These are phyloP conservation scores for Latrodectus hesperus DNA, from an alignment of 2,888 invertebrate genomes.

Conservation along the genomic window DNA sequence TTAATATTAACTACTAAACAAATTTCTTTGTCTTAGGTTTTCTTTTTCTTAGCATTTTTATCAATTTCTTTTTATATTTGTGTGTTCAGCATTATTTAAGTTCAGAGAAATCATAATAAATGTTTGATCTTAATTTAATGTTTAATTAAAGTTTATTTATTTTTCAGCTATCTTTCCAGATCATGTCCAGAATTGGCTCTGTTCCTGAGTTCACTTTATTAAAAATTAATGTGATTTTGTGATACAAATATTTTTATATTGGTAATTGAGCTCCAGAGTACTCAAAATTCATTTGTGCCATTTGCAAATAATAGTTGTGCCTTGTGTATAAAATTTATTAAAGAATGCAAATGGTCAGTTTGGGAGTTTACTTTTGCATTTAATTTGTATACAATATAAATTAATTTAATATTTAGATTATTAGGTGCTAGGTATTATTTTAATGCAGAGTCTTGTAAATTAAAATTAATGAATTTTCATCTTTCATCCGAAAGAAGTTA, in stretches of 20 bases:
- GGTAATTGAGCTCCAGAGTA: constrained; percentile 54
- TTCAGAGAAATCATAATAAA: no score
- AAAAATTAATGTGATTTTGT: constrained; percentile 60
- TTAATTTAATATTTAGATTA: constrained; percentile 6
- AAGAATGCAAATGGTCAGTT: constrained; percentile 29
- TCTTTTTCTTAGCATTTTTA: no score
- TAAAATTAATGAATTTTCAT: no score
- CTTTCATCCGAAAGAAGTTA: no score
- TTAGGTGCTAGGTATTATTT: constrained; percentile 40
- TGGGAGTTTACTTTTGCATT: constrained; percentile 32
- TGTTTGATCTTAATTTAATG: no score
- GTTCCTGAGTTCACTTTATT: constrained; percentile 60
- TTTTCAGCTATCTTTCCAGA: constrained; percentile 35
- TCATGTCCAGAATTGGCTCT: constrained; percentile 46
- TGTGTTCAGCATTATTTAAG: no score
- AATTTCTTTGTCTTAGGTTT: no score
- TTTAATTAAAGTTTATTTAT: not conserved
- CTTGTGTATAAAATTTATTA: constrained; percentile 56
- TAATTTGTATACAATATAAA: constrained; percentile 17
- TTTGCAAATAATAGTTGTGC: constrained; percentile 67
- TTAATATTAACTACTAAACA: no score
- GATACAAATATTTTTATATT: constrained; percentile 68
- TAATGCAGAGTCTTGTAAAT: constrained; percentile 11
- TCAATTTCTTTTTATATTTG: no score
- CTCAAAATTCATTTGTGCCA: constrained; percentile 66